Conservation (phyloP, 2,888 invertebrate species). For the Corbicula japonica region DNA sequence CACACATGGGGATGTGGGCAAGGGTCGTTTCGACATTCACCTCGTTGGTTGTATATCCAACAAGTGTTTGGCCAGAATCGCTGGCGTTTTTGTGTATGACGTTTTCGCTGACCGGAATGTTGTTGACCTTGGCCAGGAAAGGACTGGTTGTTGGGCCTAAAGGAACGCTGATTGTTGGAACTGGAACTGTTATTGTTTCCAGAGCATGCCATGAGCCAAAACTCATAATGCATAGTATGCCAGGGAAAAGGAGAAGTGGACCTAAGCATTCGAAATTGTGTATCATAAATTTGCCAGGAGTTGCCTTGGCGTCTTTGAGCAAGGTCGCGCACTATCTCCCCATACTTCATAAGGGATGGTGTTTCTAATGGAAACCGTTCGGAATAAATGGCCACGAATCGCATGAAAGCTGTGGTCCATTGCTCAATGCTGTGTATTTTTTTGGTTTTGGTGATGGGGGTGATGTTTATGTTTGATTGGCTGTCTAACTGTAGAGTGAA, state of each 20-base stretch:
- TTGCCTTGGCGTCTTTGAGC: neutral
- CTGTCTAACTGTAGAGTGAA: neutral
- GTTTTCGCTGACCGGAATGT: neutral
- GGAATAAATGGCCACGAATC: slow-evolving; percentile 29
- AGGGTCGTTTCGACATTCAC: too few species aligned
- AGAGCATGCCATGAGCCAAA: neutral
- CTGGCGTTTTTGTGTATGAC: neutral
- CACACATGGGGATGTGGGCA: too few species aligned
- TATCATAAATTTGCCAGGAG: neutral
- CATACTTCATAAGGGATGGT: slow-evolving; percentile 22
- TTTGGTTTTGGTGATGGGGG: neutral
- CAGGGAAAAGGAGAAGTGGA: neutral
- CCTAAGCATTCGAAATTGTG: neutral
- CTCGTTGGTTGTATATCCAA: too few species aligned
- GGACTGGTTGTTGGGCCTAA: neutral
- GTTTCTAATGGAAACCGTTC: slow-evolving; percentile 12
- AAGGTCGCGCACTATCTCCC: slow-evolving; percentile 5
- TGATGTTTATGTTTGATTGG: neutral
- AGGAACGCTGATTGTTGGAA: neutral
- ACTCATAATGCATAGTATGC: neutral
- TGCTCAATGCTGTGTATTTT: slow-evolving; percentile 15
- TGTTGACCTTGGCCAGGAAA: neutral
- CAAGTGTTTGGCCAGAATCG: neutral
- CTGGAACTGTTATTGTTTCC: neutral
- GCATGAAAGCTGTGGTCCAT: slow-evolving; percentile 22